phyloP scores from a whole-genome alignment of 2,888 invertebrate genomes.

The Dusona sp. region DNA sequence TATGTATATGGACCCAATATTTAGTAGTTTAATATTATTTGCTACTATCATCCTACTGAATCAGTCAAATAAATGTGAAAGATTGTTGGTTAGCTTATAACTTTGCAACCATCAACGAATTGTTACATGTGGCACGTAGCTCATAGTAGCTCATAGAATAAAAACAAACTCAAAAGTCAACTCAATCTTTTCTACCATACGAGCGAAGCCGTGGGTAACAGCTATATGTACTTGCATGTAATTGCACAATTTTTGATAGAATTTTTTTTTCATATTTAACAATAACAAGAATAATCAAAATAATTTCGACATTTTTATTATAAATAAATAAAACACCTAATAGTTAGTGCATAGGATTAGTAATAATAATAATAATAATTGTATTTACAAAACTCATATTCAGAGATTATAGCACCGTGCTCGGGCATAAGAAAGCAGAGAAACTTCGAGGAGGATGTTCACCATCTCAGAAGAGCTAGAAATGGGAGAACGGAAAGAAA shows the following conservation, averaged over 20 bases:
- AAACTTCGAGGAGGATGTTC: conserved; percentile 28
- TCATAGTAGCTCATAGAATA: too few relatives aligned
- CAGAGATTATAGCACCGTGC: conserved; percentile 32
- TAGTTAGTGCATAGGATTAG: not conserved
- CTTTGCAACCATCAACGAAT: not conserved
- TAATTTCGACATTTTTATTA: not conserved
- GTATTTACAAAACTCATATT: conserved; percentile 15
- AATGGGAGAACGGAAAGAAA: conserved; percentile 45
- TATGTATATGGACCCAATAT: too few relatives aligned
- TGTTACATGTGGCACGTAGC: not conserved
- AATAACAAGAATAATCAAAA: not conserved
- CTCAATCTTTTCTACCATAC: not conserved
- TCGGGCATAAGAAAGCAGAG: conserved; percentile 27
- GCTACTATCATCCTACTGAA: too few relatives aligned
- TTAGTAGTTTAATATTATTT: too few relatives aligned
- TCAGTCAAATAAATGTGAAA: too few relatives aligned
- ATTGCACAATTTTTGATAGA: not conserved
- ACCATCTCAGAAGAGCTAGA: conserved; percentile 23
- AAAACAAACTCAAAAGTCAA: not conserved
- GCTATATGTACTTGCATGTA: not conserved
- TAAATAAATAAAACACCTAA: not conserved
- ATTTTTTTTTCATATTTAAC: not conserved
- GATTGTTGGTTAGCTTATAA: not conserved
- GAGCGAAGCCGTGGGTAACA: not conserved
- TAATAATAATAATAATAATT: not conserved